Evolutionary conservation across 2,797 vertebrate genomes (phyloP), one percentile per base, ranked within the genome.

Genomic region (Apogon talboti): DNA sequence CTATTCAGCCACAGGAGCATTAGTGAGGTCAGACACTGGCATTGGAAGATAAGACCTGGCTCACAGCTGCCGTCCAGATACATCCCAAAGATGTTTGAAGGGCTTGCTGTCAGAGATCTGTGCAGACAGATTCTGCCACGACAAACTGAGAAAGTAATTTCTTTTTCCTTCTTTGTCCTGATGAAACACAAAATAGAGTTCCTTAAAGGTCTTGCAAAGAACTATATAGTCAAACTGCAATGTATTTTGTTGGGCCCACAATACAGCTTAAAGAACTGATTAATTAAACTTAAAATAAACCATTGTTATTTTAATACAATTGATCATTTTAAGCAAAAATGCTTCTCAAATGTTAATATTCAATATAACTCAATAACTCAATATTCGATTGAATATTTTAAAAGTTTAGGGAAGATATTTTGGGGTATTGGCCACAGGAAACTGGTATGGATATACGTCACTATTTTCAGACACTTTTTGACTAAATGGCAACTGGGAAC

Each of bases 11-110:
- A 54, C 69, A 48, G 35, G 55, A 71, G 76, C 61, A 74, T 71
- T 56, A 66, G 44, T 35, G 81, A 74, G 86, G 79, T 87, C 68
- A 78, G 61, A 45, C 40, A 40, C 66, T 74, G 84, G 85, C 86
- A 82, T 74, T 41, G 58, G 68, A 45, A 15, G 76, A 88, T 84
- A 79, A 84, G 58, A 37, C 58, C 61, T 2, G 11, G 70, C 67
- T 80, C 63, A 16, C 75, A 78, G 71, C 54, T 24, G 48, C 62
- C 12, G 44, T 64, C 70, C 72, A 68, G 58, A 51, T 71, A 71
- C 55, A 63, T 79, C 74, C 69, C 24, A 56, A 54, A 69, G 64
- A 77, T 79, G 79, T 88, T 79, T 85, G 69, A 80, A 74, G 46
- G 66, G 44, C 66, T 66, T 71, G 53, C 56, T 63, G 48, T 81